Evolutionary conservation across 2,797 vertebrate genomes (phyloP), one percentile per base, ranked within the genome.

Genomic region (Pitangus sulphuratus): DNA sequence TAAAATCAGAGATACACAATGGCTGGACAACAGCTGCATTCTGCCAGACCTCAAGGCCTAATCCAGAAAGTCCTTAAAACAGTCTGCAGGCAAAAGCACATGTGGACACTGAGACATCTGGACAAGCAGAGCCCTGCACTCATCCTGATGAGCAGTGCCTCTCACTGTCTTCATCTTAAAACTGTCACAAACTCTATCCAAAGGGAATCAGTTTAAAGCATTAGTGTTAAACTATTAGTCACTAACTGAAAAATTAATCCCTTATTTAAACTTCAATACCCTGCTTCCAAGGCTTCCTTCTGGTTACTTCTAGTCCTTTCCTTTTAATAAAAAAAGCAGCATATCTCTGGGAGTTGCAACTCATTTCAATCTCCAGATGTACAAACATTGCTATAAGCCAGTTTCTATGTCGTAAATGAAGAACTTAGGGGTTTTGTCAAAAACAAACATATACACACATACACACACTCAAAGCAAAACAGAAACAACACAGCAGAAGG

Each of bases 361-460:
- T 64, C 61, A 65, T 95, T 97, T 97, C 14, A 0, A 64, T 91
- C 86, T 89, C 91, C 97, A 98, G 97, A 96, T 97, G 95, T 95
- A 97, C 71, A 98, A 97, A 97, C 81, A 97, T 68, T 3, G 0
- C 57, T 77, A 71, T 85, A 96, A 97, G 87, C 85, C 96, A 89
- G 85, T 89, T 96, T 96, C 95, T 84, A 97, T 80, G 75, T 95
- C 78, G 39, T 93, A 96, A 97, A 95, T 87, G 51, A 93, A 97
- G 92, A 97, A 93, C 53, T 64, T 66, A 94, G 31, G 40, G 76
- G 54, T 94, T 95, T 95, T 96, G 87, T 81, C 69, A 97, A 97
- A 97, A 97, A 74, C 79, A 96, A 96, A 90, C 76, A 92, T 44
- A 91, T 15, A 56, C 68, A 94, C 54, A 76, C 61, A 83, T 53